Conservation (phyloP, 2,113 vertebrate species). For the Pseudopodoces humilis region DNA sequence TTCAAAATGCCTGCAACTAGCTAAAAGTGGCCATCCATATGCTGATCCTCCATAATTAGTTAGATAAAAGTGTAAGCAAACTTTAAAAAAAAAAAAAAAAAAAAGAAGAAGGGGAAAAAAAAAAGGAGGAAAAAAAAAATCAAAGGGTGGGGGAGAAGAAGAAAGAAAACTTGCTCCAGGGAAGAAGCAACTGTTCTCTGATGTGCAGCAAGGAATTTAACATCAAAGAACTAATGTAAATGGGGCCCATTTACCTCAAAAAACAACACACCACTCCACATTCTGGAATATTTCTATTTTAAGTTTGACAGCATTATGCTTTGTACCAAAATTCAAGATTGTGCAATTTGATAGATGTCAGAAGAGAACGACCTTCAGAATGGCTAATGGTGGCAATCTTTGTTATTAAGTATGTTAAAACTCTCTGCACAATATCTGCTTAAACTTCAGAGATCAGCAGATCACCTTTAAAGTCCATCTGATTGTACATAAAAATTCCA, state of each 20-base stretch:
- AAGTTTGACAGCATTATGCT: conserved; percentile 62
- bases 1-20: conserved; percentile 64
- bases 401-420: not conserved
- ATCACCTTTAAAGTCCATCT: conserved; percentile 37
- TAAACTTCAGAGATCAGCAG: conserved; percentile 20
- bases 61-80: conserved; percentile 69
- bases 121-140: not conserved
- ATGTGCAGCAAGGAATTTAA: conserved; percentile 79
- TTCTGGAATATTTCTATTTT: conserved; percentile 68
- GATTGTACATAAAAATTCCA: conserved; percentile 7
- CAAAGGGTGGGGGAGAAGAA: conserved; percentile 54
- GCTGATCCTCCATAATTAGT: conserved; percentile 74
- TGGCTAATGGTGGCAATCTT: not conserved
- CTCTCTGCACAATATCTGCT: not conserved
- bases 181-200: conserved; percentile 81
- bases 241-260: conserved; percentile 74
- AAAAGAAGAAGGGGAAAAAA: not conserved
- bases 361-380: conserved; percentile 56
- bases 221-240: conserved; percentile 82
- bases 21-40: conserved; percentile 59
- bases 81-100: not conserved
- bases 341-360: conserved; percentile 66
- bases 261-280: conserved; percentile 59
- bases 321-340: conserved; percentile 59
- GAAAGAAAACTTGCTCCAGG: conserved; percentile 74